phyloP scores from a whole-genome alignment of 2,797 vertebrate species.

The Babyrousa celebensis region DNA sequence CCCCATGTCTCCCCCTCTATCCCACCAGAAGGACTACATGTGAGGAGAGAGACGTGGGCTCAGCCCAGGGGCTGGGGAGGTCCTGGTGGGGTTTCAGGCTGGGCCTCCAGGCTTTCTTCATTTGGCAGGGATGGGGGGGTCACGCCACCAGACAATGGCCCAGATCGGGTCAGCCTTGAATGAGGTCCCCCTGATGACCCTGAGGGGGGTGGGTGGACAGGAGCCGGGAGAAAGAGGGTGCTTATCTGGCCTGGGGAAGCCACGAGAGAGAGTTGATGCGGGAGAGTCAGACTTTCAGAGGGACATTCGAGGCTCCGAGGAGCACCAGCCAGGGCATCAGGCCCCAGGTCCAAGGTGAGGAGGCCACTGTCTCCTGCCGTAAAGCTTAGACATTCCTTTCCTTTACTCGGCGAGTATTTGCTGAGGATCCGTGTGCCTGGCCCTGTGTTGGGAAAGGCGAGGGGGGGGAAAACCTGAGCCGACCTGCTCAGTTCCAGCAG shows the following conservation, averaged over 20 bases:
- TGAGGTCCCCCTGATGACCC: neutral
- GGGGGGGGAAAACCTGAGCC: neutral
- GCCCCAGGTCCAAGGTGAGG: neutral
- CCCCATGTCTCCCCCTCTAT: neutral
- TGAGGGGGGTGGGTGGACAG: neutral
- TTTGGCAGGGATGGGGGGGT: neutral
- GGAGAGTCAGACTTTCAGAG: neutral
- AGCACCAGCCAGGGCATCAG: neutral
- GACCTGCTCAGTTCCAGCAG: neutral
- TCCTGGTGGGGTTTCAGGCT: neutral
- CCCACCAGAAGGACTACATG: neutral
- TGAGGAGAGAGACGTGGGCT: neutral
- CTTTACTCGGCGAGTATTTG: neutral
- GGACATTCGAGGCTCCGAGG: neutral
- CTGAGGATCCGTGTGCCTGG: neutral
- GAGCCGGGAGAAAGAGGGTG: too few relatives aligned
- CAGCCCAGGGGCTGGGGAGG: neutral
- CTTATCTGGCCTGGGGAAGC: neutral
- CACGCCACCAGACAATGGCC: neutral
- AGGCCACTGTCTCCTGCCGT: neutral
- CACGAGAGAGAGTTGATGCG: neutral
- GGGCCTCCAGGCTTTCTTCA: neutral
- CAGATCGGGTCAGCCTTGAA: neutral
- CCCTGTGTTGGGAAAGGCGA: neutral
- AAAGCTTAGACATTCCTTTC: neutral